Percentiles rank a stretch among this genome's conserved stretches.
phyloP scores from a whole-genome alignment of 2,113 vertebrate genomes.

The Atractosteus spatula region DNA sequence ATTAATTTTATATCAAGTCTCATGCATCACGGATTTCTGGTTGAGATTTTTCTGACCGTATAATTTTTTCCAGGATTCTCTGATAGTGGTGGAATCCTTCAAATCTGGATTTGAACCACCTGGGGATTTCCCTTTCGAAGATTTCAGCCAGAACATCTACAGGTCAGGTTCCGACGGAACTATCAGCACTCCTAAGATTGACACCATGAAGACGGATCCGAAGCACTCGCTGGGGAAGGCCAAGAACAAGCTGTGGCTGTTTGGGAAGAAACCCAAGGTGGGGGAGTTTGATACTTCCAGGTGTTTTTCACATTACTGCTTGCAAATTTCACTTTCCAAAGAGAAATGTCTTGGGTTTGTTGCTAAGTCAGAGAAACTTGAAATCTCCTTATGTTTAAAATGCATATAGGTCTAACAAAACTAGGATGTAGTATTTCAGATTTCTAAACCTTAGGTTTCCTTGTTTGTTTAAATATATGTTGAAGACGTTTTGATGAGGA shows the following conservation, averaged over 20 bases:
- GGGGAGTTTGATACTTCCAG: slow-evolving; percentile 22
- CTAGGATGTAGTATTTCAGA: too few relatives aligned
- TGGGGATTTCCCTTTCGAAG: slow-evolving; percentile 93
- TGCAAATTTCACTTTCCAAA: too few relatives aligned
- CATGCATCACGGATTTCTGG: too few relatives aligned
- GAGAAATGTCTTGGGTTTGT: slow-evolving; percentile 16
- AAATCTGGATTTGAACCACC: slow-evolving; percentile 96
- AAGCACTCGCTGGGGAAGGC: slow-evolving; percentile 82
- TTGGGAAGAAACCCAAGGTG: slow-evolving; percentile 99
- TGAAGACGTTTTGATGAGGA: too few relatives aligned
- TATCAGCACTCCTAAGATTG: slow-evolving; percentile 87
- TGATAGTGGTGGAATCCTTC: slow-evolving; percentile 92
- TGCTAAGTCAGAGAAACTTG: slow-evolving; percentile 1
- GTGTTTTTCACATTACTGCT: too few relatives aligned
- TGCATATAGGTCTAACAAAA: too few relatives aligned
- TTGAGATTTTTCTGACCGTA: not conserved
- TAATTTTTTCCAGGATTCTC: slow-evolving; percentile 73
- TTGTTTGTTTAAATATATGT: too few relatives aligned
- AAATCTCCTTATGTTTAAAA: too few relatives aligned
- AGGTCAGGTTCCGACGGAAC: slow-evolving; percentile 90
- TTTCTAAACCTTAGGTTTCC: too few relatives aligned
- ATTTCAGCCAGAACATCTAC: slow-evolving; percentile 95
- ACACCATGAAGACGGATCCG: slow-evolving; percentile 76
- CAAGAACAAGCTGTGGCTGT: slow-evolving; percentile 97
- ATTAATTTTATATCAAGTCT: too few relatives aligned